Conservation (phyloP, 2,113 vertebrate species). For the Neolamprologus longior region DNA sequence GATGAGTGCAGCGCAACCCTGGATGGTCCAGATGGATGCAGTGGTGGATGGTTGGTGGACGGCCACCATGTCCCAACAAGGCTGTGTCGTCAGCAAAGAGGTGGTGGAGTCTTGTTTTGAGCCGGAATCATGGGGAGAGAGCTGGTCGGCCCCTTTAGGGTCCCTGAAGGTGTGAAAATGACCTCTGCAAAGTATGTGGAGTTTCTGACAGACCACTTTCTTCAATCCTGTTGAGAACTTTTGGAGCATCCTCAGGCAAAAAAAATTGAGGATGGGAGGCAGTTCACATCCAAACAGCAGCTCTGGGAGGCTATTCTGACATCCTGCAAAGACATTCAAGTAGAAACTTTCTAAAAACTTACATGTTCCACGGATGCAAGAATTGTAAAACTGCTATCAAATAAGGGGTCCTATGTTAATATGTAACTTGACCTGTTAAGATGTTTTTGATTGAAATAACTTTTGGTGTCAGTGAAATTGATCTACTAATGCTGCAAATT, state of each 20-base stretch:
- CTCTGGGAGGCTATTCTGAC: background rate
- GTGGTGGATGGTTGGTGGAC: too few species aligned
- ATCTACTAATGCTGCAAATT: background rate
- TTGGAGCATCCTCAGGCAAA: background rate
- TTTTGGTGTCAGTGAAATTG: background rate
- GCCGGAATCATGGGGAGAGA: too few species aligned
- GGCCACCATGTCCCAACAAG: too few species aligned
- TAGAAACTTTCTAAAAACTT: background rate
- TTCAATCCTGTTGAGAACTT: fast-evolving
- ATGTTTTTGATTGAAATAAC: background rate
- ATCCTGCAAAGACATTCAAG: background rate
- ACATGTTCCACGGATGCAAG: background rate
- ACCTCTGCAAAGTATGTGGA: too few species aligned
- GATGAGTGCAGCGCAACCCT: too few species aligned
- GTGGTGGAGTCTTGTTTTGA: too few species aligned
- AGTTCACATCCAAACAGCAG: background rate
- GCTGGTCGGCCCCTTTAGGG: too few species aligned
- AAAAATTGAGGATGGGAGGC: fast-evolving
- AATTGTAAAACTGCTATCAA: background rate
- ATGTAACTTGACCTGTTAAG: background rate
- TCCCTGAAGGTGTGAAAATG: too few species aligned
- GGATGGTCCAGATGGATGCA: too few species aligned
- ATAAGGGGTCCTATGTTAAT: background rate
- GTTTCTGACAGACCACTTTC: too few species aligned
- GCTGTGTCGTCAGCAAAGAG: too few species aligned